Evolutionary conservation across 2,888 invertebrate species (phyloP), one percentile per base, ranked within the genome.

Genomic region (Callimorpha dominula): DNA sequence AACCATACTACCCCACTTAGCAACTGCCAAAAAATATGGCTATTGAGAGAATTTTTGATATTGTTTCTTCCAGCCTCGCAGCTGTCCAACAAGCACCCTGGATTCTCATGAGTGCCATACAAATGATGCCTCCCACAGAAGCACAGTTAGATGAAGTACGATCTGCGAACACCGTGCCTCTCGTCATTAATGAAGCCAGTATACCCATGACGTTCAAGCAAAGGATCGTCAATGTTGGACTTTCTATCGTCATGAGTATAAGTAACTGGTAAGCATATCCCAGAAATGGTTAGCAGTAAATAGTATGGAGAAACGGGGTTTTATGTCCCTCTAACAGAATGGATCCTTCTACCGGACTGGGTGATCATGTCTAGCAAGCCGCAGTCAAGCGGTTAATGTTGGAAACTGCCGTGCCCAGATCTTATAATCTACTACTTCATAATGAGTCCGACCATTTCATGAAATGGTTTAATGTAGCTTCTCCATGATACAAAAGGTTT

Each of bases 51-150:
- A 31, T 31, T 60, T 12, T 14, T 12, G 11, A 7, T 31, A 11
- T 20, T 57, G 14, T 31, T 31, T n/a, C 20, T 75, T 76, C 0
- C 82, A 93, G 93, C 0, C 88, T 86, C 63, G 92, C 93, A 43
- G 92, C 91, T 0, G 81, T 91, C 7, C 90, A 88, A 57, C 87
- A 89, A 75, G 91, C 78, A 0, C 93, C 93, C 0, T 94, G 93
- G 93, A 90, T 94, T 31, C 50, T 91, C 3, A 83, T 93, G 3
- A 87, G 85, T 71, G 89, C 91, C 0, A 78, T 87, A 0, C 81
- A 83, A 0, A 77, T 91, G 72, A 87, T 89, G 66, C 84, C 90
- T 0, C 72, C 79, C 40, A 20, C 89, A n/a, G 92, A 93, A 71
- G 77, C 73, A 0, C 68, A 90, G 15, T 82, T 93, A 7, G 93